A percentile compares a stretch with the other conserved stretches of the same genome.
These are phyloP conservation scores for Ladona fulva DNA, from an alignment of 1,140 invertebrate species.

Conservation along the genomic window DNA sequence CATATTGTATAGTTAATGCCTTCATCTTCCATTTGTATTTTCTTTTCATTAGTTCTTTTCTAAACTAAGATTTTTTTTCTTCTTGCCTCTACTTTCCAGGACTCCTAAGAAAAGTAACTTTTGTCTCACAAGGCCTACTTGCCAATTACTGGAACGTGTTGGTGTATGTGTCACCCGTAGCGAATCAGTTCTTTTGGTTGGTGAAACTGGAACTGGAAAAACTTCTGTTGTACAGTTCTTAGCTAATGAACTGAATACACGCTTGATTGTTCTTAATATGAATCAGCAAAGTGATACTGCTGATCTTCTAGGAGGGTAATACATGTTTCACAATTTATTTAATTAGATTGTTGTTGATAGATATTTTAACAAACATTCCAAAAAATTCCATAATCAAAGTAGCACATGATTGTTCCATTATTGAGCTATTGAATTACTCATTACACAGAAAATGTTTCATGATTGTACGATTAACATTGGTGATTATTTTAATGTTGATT, in stretches of 20 bases:
- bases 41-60: no score
- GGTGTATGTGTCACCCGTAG: conserved; percentile 67
- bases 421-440: no score
- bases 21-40: no score
- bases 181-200: conserved; percentile 91
- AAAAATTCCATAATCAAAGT: background rate
- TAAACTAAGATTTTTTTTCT: no score
- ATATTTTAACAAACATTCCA: background rate
- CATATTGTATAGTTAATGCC: no score
- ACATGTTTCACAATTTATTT: conserved; percentile 3
- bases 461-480: no score
- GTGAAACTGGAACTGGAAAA: conserved; percentile 98
- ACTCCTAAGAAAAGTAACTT: background rate
- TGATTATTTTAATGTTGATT: no score
- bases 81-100: no score
- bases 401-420: background rate
- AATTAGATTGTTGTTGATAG: background rate
- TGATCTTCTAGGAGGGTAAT: conserved; percentile 84
- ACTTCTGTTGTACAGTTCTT: conserved; percentile 93
- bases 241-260: conserved; percentile 70
- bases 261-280: conserved; percentile 95
- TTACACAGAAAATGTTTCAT: no score
- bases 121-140: conserved; percentile 68
- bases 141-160: conserved; percentile 77
- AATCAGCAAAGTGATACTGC: conserved; percentile 97